Conservation (phyloP, 1,140 invertebrate genomes). For the Paracyclopina nana region DNA sequence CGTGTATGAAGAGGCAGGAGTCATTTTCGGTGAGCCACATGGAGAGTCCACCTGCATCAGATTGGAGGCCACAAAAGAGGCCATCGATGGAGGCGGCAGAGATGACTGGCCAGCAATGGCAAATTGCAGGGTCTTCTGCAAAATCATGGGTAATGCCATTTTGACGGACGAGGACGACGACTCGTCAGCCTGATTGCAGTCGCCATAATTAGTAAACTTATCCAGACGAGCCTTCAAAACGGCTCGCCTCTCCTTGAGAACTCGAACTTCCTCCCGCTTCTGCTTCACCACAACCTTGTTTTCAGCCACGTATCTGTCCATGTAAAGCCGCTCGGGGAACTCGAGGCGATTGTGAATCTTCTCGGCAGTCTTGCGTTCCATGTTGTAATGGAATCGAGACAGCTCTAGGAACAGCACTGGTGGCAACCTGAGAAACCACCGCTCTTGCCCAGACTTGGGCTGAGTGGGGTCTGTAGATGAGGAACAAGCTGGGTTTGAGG, state of each 20-base stretch:
- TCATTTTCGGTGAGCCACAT: conserved; percentile 7
- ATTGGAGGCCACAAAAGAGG: background rate
- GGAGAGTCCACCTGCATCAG: conserved; percentile 15
- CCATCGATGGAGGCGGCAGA: background rate
- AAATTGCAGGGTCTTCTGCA: conserved; percentile 20
- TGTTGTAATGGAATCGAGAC: conserved; percentile 31
- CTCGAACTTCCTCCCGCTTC: conserved; percentile 28
- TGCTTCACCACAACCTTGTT: conserved; percentile 28
- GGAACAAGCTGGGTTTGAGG: too few relatives aligned
- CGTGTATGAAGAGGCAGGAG: conserved; percentile 1
- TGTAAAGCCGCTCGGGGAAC: conserved; percentile 30
- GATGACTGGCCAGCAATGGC: conserved; percentile 17
- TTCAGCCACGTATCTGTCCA: conserved; percentile 32
- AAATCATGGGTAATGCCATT: conserved; percentile 18
- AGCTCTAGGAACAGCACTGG: conserved; percentile 32
- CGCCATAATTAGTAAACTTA: conserved; percentile 24
- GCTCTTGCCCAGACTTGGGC: conserved; percentile 18
- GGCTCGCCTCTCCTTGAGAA: conserved; percentile 27
- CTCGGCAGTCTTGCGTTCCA: conserved; percentile 28
- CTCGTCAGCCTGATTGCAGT: background rate
- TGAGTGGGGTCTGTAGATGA: too few relatives aligned
- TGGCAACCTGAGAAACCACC: conserved; percentile 30
- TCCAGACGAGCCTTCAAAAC: conserved; percentile 27
- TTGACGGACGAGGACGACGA: conserved; percentile 15
- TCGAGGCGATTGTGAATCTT: conserved; percentile 33